These are phyloP conservation scores for Periophthalmodon schlosseri DNA, from an alignment of 2,113 vertebrate species.

Conservation along the genomic window DNA sequence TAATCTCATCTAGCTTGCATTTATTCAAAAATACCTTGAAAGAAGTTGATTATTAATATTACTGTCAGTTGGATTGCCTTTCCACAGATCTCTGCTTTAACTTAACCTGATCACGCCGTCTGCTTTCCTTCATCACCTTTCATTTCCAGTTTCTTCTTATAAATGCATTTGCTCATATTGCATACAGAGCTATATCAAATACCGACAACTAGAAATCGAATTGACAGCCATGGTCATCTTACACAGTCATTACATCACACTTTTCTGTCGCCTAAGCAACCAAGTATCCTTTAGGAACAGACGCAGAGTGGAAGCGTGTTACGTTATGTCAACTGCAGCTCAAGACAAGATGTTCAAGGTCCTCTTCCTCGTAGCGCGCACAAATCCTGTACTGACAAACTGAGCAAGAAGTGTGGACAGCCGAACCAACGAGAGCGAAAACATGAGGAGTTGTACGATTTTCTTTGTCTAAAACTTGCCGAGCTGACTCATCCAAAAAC, in stretches of 20 bases:
- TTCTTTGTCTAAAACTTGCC: constrained; percentile 33
- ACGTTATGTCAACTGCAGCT: not conserved
- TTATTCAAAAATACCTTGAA: too few relatives aligned
- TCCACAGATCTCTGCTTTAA: too few relatives aligned
- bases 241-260: constrained; percentile 69
- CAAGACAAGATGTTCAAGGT: constrained; percentile 23
- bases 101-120: too few relatives aligned
- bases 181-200: too few relatives aligned
- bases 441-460: constrained; percentile 14
- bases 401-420: not conserved
- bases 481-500: constrained; percentile 38
- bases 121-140: too few relatives aligned
- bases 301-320: constrained; percentile 6
- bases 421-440: too few relatives aligned
- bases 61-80: too few relatives aligned
- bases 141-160: too few relatives aligned
- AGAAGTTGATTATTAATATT: too few relatives aligned
- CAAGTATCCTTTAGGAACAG: constrained; percentile 58
- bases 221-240: constrained; percentile 61
- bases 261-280: constrained; percentile 64
- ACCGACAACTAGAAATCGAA: not conserved
- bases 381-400: not conserved
- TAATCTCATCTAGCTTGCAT: too few relatives aligned
- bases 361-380: not conserved
- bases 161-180: too few relatives aligned